Conservation (phyloP, 2,113 vertebrate species). For the Columba janthina region DNA sequence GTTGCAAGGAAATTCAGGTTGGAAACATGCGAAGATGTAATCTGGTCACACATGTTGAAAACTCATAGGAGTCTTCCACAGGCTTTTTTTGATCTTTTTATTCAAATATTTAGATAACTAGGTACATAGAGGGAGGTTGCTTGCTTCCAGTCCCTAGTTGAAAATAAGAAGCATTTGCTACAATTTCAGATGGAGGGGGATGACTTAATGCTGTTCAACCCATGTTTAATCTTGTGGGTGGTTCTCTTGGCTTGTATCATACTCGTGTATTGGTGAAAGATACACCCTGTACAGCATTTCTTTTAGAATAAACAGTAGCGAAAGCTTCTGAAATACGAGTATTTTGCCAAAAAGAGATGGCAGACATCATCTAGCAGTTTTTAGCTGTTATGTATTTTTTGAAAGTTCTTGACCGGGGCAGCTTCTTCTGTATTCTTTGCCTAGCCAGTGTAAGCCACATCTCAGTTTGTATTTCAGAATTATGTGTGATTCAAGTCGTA, state of each 20-base stretch:
- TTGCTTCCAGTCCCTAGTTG: neutral
- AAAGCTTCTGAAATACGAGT: neutral
- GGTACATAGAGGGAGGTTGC: neutral
- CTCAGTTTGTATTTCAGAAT: constrained; percentile 9
- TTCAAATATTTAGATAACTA: neutral
- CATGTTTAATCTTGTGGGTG: neutral
- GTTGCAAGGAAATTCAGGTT: neutral
- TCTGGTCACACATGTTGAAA: neutral
- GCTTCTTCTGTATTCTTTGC: neutral
- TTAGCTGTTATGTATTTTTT: neutral
- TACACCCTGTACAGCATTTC: neutral
- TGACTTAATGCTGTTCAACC: neutral
- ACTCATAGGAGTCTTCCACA: neutral
- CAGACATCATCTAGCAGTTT: neutral
- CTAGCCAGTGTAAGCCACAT: neutral
- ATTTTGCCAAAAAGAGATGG: neutral
- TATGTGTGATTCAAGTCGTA: neutral
- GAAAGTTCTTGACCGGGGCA: neutral
- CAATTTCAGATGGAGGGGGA: neutral
- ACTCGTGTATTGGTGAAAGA: neutral
- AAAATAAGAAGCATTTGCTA: neutral
- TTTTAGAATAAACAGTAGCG: neutral
- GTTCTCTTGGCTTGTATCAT: neutral
- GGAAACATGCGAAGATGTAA: neutral
- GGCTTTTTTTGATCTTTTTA: neutral